These are phyloP conservation scores for Diorhabda sublineata DNA, from an alignment of 1,140 invertebrate genomes.

Conservation along the genomic window DNA sequence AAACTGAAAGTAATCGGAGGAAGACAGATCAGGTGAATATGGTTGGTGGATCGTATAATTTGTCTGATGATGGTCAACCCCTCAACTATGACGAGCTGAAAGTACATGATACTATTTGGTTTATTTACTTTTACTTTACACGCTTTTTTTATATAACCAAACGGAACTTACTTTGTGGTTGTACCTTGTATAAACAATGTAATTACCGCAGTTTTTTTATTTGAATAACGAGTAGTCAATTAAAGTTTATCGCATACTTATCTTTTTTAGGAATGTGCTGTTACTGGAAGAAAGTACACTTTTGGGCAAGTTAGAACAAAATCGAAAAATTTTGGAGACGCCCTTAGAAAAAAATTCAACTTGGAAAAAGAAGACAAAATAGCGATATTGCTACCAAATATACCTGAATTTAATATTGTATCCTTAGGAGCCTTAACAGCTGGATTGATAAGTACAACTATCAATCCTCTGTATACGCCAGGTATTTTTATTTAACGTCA, in stretches of 20 bases:
- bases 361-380: slow-evolving; percentile 66
- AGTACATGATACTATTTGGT: background rate
- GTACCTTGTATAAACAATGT: too few species aligned
- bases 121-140: background rate
- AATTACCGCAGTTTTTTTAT: too few species aligned
- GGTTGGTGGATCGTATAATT: too few species aligned
- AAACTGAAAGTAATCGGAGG: too few species aligned
- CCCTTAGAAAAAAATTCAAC: slow-evolving; percentile 61
- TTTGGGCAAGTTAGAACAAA: slow-evolving; percentile 61
- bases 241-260: background rate
- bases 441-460: slow-evolving; percentile 67
- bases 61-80: background rate
- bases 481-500: slow-evolving; percentile 50
- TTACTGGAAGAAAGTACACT: slow-evolving; percentile 67
- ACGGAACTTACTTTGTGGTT: background rate
- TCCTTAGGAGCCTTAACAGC: slow-evolving; percentile 64
- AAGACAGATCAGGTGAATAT: too few species aligned
- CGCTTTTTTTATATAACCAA: background rate
- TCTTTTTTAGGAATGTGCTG: slow-evolving; percentile 60
- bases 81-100: background rate
- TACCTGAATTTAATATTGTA: slow-evolving; percentile 68
- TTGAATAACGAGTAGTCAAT: background rate
- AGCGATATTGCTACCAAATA: slow-evolving; percentile 68
- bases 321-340: slow-evolving; percentile 62
- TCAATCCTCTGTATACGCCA: slow-evolving; percentile 77